These are phyloP conservation scores for Solen grandis DNA, from an alignment of 1,140 invertebrate species.

Conservation along the genomic window DNA sequence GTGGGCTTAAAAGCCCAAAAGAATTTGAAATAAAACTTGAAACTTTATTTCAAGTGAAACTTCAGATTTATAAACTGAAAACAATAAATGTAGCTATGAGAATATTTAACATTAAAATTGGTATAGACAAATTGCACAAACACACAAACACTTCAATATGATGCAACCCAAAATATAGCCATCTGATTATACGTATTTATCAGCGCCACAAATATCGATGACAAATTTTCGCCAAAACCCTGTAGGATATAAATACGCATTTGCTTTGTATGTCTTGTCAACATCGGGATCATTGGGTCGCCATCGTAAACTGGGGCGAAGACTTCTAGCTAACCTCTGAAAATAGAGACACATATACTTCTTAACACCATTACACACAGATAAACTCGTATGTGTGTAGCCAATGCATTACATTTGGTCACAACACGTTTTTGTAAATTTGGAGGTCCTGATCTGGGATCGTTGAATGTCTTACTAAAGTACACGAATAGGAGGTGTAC, in stretches of 20 bases:
- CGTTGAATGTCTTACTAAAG: not conserved
- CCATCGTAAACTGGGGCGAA: conserved; percentile 7
- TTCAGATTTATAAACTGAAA: too few species aligned
- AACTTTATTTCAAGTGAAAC: too few species aligned
- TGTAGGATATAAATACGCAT: not conserved
- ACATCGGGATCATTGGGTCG: not conserved
- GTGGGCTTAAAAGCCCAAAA: too few species aligned
- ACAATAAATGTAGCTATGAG: too few species aligned
- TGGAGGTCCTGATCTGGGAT: not conserved
- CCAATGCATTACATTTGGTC: too few species aligned
- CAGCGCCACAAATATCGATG: too few species aligned
- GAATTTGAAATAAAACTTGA: too few species aligned
- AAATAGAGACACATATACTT: not conserved
- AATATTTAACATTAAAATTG: too few species aligned
- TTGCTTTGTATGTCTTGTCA: not conserved
- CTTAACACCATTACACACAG: not conserved
- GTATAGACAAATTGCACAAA: too few species aligned
- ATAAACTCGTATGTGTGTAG: not conserved
- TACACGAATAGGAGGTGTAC: not conserved
- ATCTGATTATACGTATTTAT: too few species aligned
- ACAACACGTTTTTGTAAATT: not conserved
- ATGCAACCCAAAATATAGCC: too few species aligned
- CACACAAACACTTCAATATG: too few species aligned
- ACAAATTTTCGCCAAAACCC: not conserved
- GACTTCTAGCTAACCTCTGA: conserved; percentile 6